Conservation (phyloP, 2,797 vertebrate species). For the Galago senegalensis region DNA sequence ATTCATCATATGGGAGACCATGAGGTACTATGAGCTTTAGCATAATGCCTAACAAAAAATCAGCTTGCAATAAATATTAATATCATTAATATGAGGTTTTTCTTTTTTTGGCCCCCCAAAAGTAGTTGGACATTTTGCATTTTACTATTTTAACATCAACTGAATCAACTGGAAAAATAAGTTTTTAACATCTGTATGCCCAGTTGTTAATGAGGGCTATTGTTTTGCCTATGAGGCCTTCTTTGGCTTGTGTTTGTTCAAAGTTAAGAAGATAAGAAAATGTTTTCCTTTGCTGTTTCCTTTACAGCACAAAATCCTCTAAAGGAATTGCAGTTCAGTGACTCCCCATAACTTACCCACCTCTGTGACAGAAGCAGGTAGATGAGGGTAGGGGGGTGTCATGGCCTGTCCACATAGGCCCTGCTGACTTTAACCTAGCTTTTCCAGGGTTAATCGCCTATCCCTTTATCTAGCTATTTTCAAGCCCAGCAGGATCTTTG, state of each 20-base stretch:
- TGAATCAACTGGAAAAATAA: conserved; percentile 4
- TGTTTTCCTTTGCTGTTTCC: background rate
- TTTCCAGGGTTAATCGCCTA: background rate
- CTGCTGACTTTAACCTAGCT: background rate
- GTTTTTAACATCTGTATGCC: background rate
- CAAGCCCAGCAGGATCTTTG: background rate
- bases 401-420: background rate
- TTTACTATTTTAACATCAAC: background rate
- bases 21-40: background rate
- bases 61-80: background rate
- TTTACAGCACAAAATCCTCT: background rate
- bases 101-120: background rate
- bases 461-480: background rate
- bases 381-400: background rate
- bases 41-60: background rate
- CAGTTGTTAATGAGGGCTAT: background rate
- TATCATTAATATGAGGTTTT: background rate
- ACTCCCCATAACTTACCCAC: too few species aligned
- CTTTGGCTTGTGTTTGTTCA: background rate
- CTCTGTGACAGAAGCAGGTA: background rate
- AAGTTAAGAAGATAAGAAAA: background rate
- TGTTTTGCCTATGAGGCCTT: background rate
- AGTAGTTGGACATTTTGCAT: background rate
- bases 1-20: background rate
- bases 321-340: background rate